A percentile compares a stretch with the other conserved stretches of the same genome.
These are phyloP conservation scores for Scopus umbretta DNA, from an alignment of 2,113 vertebrate species.

Conservation along the genomic window DNA sequence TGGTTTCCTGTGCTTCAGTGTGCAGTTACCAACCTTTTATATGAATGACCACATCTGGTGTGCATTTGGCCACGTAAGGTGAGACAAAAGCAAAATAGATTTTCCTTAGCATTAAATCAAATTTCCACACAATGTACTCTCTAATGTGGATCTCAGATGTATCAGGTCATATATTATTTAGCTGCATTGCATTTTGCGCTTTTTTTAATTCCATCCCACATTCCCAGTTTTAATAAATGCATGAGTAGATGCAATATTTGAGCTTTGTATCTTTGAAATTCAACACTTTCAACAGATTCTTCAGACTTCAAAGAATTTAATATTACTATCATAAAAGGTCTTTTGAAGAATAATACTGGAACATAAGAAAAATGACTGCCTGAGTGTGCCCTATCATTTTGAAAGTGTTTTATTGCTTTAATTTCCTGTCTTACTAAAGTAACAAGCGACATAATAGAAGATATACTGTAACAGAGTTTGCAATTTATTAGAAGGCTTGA, in stretches of 20 bases:
- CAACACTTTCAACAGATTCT: slow-evolving; percentile 75
- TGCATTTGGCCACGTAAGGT: slow-evolving; percentile 72
- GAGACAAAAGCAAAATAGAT: slow-evolving; percentile 77
- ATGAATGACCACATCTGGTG: slow-evolving; percentile 71
- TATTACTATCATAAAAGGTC: slow-evolving; percentile 76
- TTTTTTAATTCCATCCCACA: slow-evolving; percentile 59
- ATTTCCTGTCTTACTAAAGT: slow-evolving; percentile 83
- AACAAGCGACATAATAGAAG: slow-evolving; percentile 76
- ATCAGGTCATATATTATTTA: slow-evolving; percentile 77
- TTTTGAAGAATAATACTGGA: slow-evolving; percentile 78
- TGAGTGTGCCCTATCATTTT: slow-evolving; percentile 71
- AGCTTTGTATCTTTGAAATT: slow-evolving; percentile 72
- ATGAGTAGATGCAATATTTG: slow-evolving; percentile 70
- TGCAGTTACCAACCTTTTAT: slow-evolving; percentile 65
- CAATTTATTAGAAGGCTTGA: slow-evolving; percentile 72
- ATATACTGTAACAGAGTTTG: slow-evolving; percentile 74
- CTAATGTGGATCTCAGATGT: slow-evolving; percentile 70
- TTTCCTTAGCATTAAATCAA: slow-evolving; percentile 74
- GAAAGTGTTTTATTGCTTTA: slow-evolving; percentile 82
- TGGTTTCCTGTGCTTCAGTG: slow-evolving; percentile 25
- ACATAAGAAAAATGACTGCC: slow-evolving; percentile 77
- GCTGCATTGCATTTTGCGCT: slow-evolving; percentile 49
- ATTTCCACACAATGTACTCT: slow-evolving; percentile 68
- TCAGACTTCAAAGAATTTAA: slow-evolving; percentile 77
- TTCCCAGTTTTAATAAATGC: slow-evolving; percentile 76